A percentile compares a stretch with the other conserved stretches of the same genome.
These are phyloP conservation scores for Clarias laeviceps DNA, from an alignment of 2,797 vertebrate genomes.

Conservation along the genomic window DNA sequence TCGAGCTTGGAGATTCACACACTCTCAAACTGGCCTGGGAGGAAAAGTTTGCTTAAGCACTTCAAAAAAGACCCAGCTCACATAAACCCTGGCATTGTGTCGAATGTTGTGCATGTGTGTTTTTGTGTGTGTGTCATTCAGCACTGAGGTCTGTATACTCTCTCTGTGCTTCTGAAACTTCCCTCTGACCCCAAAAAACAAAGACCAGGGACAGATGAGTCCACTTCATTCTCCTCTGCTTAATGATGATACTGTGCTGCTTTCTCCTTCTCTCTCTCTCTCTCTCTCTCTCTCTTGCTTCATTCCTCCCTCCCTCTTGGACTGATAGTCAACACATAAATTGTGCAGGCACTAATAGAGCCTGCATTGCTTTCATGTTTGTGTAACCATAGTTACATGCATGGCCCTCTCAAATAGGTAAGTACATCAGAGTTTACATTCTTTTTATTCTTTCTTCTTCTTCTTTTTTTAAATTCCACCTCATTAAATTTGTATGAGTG, in stretches of 20 bases:
- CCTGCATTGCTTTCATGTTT: constrained; percentile 75
- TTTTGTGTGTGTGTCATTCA: constrained; percentile 34
- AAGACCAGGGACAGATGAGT: constrained; percentile 49
- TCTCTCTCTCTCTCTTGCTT: constrained; percentile 10
- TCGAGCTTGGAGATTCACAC: constrained; percentile 32
- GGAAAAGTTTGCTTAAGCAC: constrained; percentile 54
- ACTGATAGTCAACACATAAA: constrained; percentile 65
- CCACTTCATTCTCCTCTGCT: constrained; percentile 54
- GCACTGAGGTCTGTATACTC: constrained; percentile 45
- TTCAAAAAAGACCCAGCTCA: constrained; percentile 36
- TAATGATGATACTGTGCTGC: constrained; percentile 53
- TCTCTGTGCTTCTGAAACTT: constrained; percentile 50
- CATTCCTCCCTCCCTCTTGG: constrained; percentile 13
- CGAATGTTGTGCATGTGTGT: background rate
- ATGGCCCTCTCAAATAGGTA: constrained; percentile 71
- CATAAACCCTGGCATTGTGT: constrained; percentile 52
- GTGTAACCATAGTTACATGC: constrained; percentile 76
- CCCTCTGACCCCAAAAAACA: constrained; percentile 41
- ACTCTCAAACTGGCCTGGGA: constrained; percentile 31
- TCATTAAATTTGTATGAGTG: constrained; percentile 72
- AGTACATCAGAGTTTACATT: constrained; percentile 64
- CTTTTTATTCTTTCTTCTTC: constrained; percentile 52
- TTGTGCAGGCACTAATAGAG: constrained; percentile 69
- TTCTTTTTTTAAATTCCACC: constrained; percentile 62
- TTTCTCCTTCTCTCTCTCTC: constrained; percentile 1